These are phyloP conservation scores for Holacanthella duospinosa DNA, from an alignment of 2,888 invertebrate species.

Conservation along the genomic window DNA sequence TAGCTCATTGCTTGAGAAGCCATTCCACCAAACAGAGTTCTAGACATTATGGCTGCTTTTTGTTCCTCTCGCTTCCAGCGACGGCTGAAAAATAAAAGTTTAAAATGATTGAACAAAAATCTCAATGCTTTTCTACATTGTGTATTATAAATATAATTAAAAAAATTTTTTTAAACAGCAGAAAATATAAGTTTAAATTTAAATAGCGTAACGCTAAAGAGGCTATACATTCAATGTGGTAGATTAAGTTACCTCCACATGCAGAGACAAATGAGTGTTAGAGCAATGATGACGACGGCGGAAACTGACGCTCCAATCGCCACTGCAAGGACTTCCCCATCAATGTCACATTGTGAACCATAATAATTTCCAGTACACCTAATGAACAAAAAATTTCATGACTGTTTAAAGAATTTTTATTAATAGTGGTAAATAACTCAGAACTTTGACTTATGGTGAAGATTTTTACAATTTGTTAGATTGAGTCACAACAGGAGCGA, in stretches of 20 bases:
- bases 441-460: no score
- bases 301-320: slow-evolving; percentile 82
- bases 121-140: no score
- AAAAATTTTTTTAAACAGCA: no score
- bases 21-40: slow-evolving; percentile 77
- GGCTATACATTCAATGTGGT: background rate
- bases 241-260: slow-evolving; percentile 66
- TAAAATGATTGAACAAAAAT: no score
- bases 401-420: no score
- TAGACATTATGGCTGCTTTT: slow-evolving; percentile 52
- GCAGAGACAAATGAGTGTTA: slow-evolving; percentile 73
- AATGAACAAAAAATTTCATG: slow-evolving; percentile 39
- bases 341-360: slow-evolving; percentile 77
- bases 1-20: slow-evolving; percentile 47
- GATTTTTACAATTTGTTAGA: no score
- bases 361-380: slow-evolving; percentile 79
- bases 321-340: slow-evolving; percentile 82
- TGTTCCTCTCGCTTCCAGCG: slow-evolving; percentile 76
- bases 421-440: no score
- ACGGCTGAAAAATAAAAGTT: slow-evolving; percentile 50
- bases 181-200: no score
- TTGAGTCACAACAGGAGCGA: no score
- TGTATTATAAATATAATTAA: no score
- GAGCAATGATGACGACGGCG: slow-evolving; percentile 74
- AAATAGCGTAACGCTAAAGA: no score